phyloP scores from a whole-genome alignment of 2,888 invertebrate species.

The Atrina japonica region DNA sequence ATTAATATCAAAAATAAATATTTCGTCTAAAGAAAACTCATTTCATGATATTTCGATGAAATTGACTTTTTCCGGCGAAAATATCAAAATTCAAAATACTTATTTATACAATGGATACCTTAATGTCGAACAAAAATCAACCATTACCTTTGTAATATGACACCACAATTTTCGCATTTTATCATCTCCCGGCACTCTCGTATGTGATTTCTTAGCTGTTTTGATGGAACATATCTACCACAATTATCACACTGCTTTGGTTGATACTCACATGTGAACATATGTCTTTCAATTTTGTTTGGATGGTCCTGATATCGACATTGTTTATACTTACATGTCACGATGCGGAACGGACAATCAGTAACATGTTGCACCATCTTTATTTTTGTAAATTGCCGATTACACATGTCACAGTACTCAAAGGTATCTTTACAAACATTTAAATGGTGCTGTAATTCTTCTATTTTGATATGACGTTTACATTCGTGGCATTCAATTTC shows the following conservation, averaged over 20 bases:
- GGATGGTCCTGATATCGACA: conserved; percentile 1
- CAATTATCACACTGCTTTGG: not conserved
- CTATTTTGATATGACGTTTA: not conserved
- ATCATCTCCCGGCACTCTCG: too few species aligned
- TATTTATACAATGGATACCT: too few species aligned
- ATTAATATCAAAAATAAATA: too few species aligned
- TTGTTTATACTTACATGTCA: not conserved
- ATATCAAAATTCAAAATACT: too few species aligned
- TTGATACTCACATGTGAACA: conserved; percentile 1
- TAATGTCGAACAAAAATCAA: too few species aligned
- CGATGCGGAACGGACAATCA: not conserved
- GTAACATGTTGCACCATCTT: not conserved
- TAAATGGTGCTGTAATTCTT: conserved; percentile 1
- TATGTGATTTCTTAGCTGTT: not conserved
- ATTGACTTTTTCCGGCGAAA: too few species aligned
- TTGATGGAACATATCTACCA: not conserved
- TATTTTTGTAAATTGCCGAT: not conserved
- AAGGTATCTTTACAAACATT: not conserved
- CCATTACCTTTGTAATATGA: conserved; percentile 2
- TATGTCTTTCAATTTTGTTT: conserved; percentile 1
- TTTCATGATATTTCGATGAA: too few species aligned
- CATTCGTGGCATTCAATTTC: conserved; percentile 5
- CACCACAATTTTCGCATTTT: not conserved
- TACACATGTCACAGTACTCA: not conserved
- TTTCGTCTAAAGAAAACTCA: too few species aligned